Conservation (phyloP, 2,797 vertebrate genomes). For the Anomalospiza imberbis region DNA sequence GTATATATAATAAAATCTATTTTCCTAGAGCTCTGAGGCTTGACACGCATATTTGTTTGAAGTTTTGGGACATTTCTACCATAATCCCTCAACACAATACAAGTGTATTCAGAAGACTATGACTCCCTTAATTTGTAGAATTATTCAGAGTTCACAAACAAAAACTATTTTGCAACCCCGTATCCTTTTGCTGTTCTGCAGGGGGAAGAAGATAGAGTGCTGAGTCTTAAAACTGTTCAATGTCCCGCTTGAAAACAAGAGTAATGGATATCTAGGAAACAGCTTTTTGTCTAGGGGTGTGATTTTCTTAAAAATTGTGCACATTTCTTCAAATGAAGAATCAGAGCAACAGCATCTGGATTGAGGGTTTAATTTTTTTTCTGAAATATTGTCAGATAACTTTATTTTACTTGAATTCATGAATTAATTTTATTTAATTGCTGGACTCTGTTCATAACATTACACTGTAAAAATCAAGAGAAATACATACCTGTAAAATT, state of each 20-base stretch:
- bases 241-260: not conserved
- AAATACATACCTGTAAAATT: not conserved
- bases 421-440: not conserved
- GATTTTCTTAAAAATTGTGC: not conserved
- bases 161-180: not conserved
- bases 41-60: slow-evolving; percentile 63
- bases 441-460: not conserved
- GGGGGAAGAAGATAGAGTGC: not conserved
- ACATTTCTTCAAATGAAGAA: not conserved
- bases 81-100: slow-evolving; percentile 24
- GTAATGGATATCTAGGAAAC: not conserved
- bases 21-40: slow-evolving; percentile 44
- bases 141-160: slow-evolving; percentile 49
- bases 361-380: not conserved
- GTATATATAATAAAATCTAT: slow-evolving; percentile 45
- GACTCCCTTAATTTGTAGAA: not conserved
- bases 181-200: not conserved
- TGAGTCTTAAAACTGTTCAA: not conserved
- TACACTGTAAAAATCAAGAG: not conserved
- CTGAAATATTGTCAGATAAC: not conserved
- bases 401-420: not conserved
- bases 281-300: not conserved
- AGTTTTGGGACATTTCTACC: slow-evolving; percentile 59
- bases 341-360: not conserved
- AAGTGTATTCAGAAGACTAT: slow-evolving; percentile 17